A percentile compares a stretch with the other conserved stretches of the same genome.
phyloP scores from a whole-genome alignment of 2,797 vertebrate genomes.

The Cheirogaleus major region DNA sequence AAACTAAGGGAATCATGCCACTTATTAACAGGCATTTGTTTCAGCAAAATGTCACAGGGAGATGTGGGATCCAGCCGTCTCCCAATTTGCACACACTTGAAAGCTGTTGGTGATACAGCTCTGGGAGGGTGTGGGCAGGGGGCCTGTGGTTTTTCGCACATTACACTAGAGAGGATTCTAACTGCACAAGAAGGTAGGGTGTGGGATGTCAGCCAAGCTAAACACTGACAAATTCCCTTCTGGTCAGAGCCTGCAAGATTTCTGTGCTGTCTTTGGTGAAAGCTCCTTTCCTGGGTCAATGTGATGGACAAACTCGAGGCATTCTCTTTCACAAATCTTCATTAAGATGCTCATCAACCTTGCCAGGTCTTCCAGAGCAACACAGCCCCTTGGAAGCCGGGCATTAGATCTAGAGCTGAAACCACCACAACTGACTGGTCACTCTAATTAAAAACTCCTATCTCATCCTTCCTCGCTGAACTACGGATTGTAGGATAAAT shows the following conservation, averaged over 20 bases:
- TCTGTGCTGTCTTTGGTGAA: background rate
- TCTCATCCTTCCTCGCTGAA: background rate
- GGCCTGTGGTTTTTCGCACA: slow-evolving; percentile 52
- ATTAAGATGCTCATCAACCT: background rate
- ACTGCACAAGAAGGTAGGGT: slow-evolving; percentile 44
- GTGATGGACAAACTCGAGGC: background rate
- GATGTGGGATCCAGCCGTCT: slow-evolving; percentile 5
- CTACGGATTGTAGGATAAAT: background rate
- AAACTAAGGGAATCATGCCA: slow-evolving; percentile 29
- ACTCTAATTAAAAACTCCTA: background rate
- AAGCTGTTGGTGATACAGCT: slow-evolving; percentile 50
- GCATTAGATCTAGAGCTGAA: background rate
- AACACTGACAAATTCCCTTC: slow-evolving; percentile 55
- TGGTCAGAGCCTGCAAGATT: slow-evolving; percentile 18
- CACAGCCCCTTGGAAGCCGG: background rate
- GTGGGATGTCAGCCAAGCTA: slow-evolving; percentile 56
- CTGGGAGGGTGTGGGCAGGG: slow-evolving; percentile 53
- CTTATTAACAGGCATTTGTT: slow-evolving; percentile 63
- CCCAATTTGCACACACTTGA: slow-evolving; percentile 63
- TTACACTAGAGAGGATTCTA: slow-evolving; percentile 53
- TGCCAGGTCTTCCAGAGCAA: background rate
- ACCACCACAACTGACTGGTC: background rate
- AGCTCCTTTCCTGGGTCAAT: background rate
- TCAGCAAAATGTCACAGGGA: slow-evolving; percentile 44
- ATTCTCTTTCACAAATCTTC: background rate